A percentile compares a stretch with the other conserved stretches of the same genome.
These are phyloP conservation scores for Chionomys nivalis DNA, from an alignment of 2,113 vertebrate species.

Conservation along the genomic window DNA sequence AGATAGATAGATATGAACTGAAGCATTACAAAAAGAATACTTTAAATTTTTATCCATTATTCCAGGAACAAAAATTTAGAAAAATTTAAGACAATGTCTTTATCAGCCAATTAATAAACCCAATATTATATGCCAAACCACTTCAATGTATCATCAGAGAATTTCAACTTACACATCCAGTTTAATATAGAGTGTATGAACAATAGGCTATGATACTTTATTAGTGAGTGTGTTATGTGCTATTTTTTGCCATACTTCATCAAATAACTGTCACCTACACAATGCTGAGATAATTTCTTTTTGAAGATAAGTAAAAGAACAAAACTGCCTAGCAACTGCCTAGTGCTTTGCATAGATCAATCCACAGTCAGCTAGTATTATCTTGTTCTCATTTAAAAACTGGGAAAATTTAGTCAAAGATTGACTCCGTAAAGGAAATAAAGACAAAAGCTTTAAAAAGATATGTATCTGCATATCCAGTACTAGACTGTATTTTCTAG, in stretches of 20 bases:
- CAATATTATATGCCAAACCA: background rate
- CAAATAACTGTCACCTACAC: conserved; percentile 23
- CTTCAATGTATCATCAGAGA: background rate
- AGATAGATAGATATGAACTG: background rate
- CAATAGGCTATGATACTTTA: background rate
- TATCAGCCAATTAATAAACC: background rate
- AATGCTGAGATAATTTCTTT: conserved; percentile 49
- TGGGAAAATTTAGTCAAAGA: conserved; percentile 38
- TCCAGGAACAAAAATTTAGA: conserved; percentile 15
- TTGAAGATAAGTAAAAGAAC: conserved; percentile 51
- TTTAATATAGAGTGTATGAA: background rate
- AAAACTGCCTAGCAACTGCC: conserved; percentile 57
- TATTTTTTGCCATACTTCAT: conserved; percentile 32
- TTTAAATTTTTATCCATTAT: conserved; percentile 8
- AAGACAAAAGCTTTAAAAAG: background rate
- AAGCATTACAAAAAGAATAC: background rate
- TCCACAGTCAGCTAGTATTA: background rate
- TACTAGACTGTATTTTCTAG: background rate
- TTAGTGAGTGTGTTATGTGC: background rate
- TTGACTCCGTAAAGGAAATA: conserved; percentile 23
- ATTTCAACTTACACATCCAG: background rate
- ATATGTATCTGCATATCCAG: background rate
- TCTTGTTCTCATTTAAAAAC: conserved; percentile 58
- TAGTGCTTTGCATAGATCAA: conserved; percentile 57
- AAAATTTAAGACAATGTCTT: background rate